Conservation (phyloP, 1,140 invertebrate genomes). For the Lycorma delicatula region DNA sequence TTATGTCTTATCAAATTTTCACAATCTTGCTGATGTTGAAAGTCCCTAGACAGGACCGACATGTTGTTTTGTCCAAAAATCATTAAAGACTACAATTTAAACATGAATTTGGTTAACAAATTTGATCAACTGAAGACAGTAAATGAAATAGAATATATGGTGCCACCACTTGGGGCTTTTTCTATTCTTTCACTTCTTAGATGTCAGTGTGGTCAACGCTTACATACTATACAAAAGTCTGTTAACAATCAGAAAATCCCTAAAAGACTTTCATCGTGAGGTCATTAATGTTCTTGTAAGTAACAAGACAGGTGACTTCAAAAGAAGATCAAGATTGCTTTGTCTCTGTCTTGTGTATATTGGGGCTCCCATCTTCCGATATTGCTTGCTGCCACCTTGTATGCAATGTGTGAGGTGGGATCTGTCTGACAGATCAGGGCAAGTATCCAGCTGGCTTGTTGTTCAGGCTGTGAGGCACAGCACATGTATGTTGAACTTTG, state of each 20-base stretch:
- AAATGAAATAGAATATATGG: conserved; percentile 35
- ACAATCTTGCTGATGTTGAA: conserved; percentile 1
- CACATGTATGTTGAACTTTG: too few species aligned
- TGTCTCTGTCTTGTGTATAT: too few species aligned
- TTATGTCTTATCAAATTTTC: conserved; percentile 17
- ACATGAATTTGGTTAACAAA: conserved; percentile 37
- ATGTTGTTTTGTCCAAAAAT: conserved; percentile 28
- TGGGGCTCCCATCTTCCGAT: too few species aligned
- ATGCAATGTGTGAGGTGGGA: too few species aligned
- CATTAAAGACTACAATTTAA: conserved; percentile 34
- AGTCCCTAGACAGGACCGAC: conserved; percentile 12
- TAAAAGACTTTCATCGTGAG: conserved; percentile 2
- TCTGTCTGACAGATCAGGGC: too few species aligned
- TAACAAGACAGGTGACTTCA: conserved; percentile 5
- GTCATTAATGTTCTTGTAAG: conserved; percentile 2
- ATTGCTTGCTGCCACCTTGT: too few species aligned
- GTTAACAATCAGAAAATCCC: background rate
- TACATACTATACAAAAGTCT: conserved; percentile 27
- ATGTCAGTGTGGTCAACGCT: conserved; percentile 29
- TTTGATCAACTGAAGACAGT: conserved; percentile 33
- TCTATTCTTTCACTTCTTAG: conserved; percentile 34
- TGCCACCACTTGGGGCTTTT: conserved; percentile 35
- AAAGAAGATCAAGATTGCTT: conserved; percentile 5
- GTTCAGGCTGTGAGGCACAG: too few species aligned
- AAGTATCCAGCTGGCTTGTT: too few species aligned